These are phyloP conservation scores for Oryzaephilus surinamensis DNA, from an alignment of 1,140 invertebrate species.

Conservation along the genomic window DNA sequence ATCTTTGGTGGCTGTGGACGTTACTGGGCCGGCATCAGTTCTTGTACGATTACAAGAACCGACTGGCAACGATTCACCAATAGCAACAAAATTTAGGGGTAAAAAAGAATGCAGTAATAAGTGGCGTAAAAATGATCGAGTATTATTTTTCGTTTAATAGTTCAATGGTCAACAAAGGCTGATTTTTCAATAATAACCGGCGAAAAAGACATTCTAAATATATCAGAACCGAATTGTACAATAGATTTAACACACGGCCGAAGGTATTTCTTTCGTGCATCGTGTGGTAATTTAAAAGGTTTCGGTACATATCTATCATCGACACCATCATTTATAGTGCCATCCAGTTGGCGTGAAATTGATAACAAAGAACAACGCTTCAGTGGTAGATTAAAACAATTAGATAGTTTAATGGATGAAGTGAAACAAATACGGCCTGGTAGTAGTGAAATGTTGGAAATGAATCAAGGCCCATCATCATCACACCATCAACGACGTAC, in stretches of 20 bases:
- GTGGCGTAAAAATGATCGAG: neutral
- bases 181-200: slow-evolving; percentile 71
- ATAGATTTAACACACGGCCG: slow-evolving; percentile 67
- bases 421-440: slow-evolving; percentile 54
- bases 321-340: slow-evolving; percentile 69
- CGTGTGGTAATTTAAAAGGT: slow-evolving; percentile 82
- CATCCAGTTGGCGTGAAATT: slow-evolving; percentile 84
- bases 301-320: slow-evolving; percentile 68
- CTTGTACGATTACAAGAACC: slow-evolving; percentile 64
- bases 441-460: slow-evolving; percentile 44
- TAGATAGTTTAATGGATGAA: slow-evolving; percentile 67
- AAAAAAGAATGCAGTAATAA: slow-evolving; percentile 22
- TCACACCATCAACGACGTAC: slow-evolving; percentile 49
- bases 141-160: slow-evolving; percentile 41
- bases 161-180: slow-evolving; percentile 77
- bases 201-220: slow-evolving; percentile 61
- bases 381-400: slow-evolving; percentile 53
- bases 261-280: slow-evolving; percentile 77
- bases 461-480: too few relatives aligned
- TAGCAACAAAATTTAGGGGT: slow-evolving; percentile 87
- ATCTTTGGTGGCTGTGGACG: slow-evolving; percentile 65
- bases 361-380: slow-evolving; percentile 51
- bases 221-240: slow-evolving; percentile 49
- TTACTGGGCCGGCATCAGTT: slow-evolving; percentile 69
- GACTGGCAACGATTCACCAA: slow-evolving; percentile 51